These are phyloP conservation scores for Episyrphus balteatus DNA, from an alignment of 1,140 invertebrate genomes.

Conservation along the genomic window DNA sequence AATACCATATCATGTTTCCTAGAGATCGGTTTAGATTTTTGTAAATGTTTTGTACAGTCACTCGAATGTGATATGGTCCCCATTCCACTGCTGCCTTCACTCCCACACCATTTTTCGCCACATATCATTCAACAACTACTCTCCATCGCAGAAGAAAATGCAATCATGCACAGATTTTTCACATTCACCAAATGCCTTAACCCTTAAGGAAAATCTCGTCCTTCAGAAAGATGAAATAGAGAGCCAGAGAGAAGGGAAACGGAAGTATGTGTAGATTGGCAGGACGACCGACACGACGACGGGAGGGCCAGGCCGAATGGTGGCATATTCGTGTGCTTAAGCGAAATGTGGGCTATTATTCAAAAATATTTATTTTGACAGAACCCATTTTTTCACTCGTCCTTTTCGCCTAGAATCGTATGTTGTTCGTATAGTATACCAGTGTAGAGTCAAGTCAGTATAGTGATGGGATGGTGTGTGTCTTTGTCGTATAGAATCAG, in stretches of 20 bases:
- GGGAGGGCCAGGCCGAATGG: neutral
- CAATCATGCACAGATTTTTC: slow-evolving; percentile 36
- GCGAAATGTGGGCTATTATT: slow-evolving; percentile 35
- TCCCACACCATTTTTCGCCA: no score
- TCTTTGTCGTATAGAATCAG: neutral
- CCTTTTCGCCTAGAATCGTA: neutral
- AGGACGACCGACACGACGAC: neutral
- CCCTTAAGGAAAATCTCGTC: no score
- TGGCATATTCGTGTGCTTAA: slow-evolving; percentile 21
- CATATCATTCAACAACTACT: no score
- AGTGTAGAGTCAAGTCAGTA: slow-evolving; percentile 3
- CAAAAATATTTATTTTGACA: slow-evolving; percentile 36
- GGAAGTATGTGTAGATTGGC: no score
- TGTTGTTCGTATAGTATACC: neutral
- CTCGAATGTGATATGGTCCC: no score
- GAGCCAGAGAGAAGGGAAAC: no score
- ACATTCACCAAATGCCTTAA: slow-evolving; percentile 17
- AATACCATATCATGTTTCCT: no score
- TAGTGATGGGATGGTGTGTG: neutral
- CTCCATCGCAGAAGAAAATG: neutral
- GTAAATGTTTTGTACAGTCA: no score
- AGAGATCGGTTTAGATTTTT: no score
- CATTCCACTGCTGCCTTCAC: no score
- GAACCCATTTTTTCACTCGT: slow-evolving; percentile 29
- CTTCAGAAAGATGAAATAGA: slow-evolving; percentile 24